Base-by-base conservation (phyloP, 2,888 invertebrate species). In the Ectropis crepuscularia region DNA sequence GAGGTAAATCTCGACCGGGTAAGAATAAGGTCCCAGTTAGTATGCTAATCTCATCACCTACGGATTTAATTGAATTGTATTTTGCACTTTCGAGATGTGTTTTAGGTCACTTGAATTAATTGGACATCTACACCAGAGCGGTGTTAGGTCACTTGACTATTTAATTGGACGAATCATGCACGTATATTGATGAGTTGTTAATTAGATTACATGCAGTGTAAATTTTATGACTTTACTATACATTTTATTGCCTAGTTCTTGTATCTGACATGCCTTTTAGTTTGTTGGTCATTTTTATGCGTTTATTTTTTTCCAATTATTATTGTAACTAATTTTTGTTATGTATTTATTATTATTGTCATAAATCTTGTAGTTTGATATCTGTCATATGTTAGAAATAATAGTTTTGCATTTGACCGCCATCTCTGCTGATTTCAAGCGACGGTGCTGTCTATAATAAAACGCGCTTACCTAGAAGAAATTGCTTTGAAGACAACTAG, bases 21-120 rank as follows among this genome's bases (percentile, higher is more conserved):
- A 6, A 42, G 41, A 51, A 51, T 42, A 28, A 5, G 37, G 39
- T 12, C 50, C 11, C 16, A 0, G 51, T 51, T 39, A 41, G 61
- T 70, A 76, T 75, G 74, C 69, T 70, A 78, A 75, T 74, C 11
- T 48, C 37, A 63, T 67, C 65, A 67, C 71, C 63, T 70, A 67
- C 63, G 49, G 51, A 11, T 28, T 57, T 60, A 51, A 47, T 63
- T 53, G 53, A 53, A 58, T 50, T n/a, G 46, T 41, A 36, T 43
- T 50, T 39, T 60, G 55, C 60, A 60, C 55, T 55, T 42, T 49
- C 49, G 38, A 59, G 51, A 64, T 51, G 42, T 10, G 42, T 38
- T 53, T 49, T 57, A 57, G 51, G 47, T 53, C 48, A 57, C 42
- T 42, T 57, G 49, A 10, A 9, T 55, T 55, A 55, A 55, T 55